Conservation (phyloP, 2,888 invertebrate species). For the Zaprionus lineosus region DNA sequence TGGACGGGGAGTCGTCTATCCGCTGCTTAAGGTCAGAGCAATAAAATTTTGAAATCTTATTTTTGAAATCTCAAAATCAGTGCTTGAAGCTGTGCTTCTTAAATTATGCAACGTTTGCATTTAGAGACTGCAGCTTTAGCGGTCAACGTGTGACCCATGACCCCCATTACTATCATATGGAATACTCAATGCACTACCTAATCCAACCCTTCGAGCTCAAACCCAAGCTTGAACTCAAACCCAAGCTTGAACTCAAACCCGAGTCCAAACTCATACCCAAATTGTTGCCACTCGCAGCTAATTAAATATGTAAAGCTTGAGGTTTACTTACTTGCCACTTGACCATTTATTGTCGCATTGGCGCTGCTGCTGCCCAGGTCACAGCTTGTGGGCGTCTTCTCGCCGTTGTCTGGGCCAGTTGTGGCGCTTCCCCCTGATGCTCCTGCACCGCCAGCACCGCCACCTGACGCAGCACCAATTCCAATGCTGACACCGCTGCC, state of each 20-base stretch:
- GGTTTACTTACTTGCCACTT: slow-evolving; percentile 83
- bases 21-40: not conserved
- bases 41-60: slow-evolving; percentile 2
- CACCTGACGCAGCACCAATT: slow-evolving; percentile 22
- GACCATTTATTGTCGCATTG: slow-evolving; percentile 82
- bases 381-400: slow-evolving; percentile 54
- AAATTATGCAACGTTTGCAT: slow-evolving; percentile 21
- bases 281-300: not conserved
- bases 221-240: not conserved
- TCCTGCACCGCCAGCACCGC: slow-evolving; percentile 13
- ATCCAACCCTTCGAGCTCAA: not conserved
- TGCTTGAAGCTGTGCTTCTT: slow-evolving; percentile 1
- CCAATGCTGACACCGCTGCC: slow-evolving; percentile 30
- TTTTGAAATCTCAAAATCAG: slow-evolving; percentile 6
- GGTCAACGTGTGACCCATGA: not conserved
- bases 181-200: not conserved
- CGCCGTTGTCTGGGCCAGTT: slow-evolving; percentile 47
- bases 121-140: not conserved
- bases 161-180: too few species aligned
- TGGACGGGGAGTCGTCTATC: not conserved
- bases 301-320: slow-evolving; percentile 1
- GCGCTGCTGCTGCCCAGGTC: slow-evolving; percentile 51
- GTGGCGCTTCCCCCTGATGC: slow-evolving; percentile 22
- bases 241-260: not conserved
- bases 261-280: not conserved